Percentiles rank a stretch among this genome's conserved stretches.
Conservation (phyloP, 2,113 vertebrate genomes). For the Burhinus oedicnemus region DNA sequence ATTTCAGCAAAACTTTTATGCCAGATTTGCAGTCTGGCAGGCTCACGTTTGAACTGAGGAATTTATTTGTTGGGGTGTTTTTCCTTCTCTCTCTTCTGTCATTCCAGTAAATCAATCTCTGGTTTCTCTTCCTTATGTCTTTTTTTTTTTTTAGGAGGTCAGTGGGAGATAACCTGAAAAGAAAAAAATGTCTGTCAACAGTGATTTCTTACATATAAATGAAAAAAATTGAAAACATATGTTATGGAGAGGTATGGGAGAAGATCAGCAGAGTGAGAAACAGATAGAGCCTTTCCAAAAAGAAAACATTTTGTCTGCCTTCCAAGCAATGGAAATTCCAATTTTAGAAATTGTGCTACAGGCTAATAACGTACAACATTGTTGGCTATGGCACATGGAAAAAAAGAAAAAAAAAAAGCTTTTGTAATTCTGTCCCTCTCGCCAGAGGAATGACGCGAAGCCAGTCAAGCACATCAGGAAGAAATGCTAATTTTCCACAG, state of each 20-base stretch:
- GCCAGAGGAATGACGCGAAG: neutral
- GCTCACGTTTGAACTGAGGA: neutral
- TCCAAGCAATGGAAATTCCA: conserved; percentile 65
- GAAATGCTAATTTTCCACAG: conserved; percentile 26
- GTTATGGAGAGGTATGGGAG: neutral
- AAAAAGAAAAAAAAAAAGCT: neutral
- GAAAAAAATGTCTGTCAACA: neutral
- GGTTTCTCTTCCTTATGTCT: neutral
- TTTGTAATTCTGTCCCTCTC: neutral
- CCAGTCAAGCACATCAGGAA: neutral
- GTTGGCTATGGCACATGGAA: conserved; percentile 56
- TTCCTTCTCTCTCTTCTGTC: neutral
- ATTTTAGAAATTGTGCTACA: conserved; percentile 41
- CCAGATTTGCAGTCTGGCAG: neutral
- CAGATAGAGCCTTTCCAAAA: conserved; percentile 6
- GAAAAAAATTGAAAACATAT: conserved; percentile 26
- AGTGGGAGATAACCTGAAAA: neutral
- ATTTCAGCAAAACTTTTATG: neutral
- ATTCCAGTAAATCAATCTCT: neutral
- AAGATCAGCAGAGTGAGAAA: neutral
- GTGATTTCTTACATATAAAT: neutral
- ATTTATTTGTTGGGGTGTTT: neutral
- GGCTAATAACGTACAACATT: neutral
- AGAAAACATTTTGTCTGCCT: conserved; percentile 24
- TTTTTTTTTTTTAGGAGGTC: neutral